phyloP scores from a whole-genome alignment of 2,113 vertebrate species.

The Lycocorax pyrrhopterus region DNA sequence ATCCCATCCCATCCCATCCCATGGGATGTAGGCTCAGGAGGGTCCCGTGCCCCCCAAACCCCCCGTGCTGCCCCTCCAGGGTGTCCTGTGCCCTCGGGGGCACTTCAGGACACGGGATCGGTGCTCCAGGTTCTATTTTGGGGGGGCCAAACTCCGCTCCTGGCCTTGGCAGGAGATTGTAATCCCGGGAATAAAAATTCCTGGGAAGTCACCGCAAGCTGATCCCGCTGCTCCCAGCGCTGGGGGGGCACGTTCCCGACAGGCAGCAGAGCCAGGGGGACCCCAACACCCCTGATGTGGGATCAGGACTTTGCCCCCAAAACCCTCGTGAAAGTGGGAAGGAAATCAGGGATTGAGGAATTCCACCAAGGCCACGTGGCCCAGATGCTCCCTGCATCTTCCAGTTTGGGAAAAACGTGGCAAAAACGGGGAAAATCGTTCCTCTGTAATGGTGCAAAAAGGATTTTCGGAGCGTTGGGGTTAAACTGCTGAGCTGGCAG shows the following conservation, averaged over 20 bases:
- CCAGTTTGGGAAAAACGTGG: neutral
- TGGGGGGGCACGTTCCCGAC: neutral
- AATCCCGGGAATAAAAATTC: neutral
- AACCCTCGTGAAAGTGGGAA: rapidly evolving
- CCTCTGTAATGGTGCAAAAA: neutral
- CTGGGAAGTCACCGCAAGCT: neutral
- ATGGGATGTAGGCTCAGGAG: neutral
- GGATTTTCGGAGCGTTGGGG: neutral
- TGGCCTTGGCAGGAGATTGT: neutral
- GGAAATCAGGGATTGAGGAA: neutral
- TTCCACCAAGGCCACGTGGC: neutral
- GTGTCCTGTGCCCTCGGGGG: neutral
- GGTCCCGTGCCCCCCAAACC: neutral
- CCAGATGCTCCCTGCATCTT: rapidly evolving
- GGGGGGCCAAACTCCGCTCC: neutral
- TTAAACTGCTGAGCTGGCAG: neutral
- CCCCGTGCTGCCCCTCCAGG: neutral
- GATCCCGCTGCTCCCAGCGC: rapidly evolving
- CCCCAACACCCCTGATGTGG: neutral
- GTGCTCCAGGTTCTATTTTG: neutral
- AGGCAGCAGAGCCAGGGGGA: neutral
- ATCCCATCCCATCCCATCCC: neutral
- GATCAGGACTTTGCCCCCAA: neutral
- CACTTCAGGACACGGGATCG: rapidly evolving
- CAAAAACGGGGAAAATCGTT: rapidly evolving